Evolutionary conservation across 2,113 vertebrate genomes (phyloP).

Genomic region (Stictonetta naevosa): DNA sequence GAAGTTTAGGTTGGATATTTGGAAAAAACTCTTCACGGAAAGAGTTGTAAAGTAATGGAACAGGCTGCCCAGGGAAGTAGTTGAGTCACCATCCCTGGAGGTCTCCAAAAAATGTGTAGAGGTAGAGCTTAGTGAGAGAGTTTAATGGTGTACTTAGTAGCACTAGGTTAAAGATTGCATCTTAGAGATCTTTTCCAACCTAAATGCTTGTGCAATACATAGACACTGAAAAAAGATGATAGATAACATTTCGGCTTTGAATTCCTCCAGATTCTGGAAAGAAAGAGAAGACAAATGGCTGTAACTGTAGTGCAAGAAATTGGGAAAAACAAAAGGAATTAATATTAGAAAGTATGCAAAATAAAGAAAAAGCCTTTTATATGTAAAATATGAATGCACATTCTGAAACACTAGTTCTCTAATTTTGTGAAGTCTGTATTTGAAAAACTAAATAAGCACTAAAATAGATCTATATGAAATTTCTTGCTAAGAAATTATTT

Average conservation of each 20-base stretch:
- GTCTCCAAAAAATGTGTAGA: too few species aligned
- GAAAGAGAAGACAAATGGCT: neutral
- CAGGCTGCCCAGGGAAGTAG: too few species aligned
- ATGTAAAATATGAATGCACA: neutral
- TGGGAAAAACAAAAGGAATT: neutral
- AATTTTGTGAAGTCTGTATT: neutral
- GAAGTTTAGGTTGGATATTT: too few species aligned
- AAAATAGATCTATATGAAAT: neutral
- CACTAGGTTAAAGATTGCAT: too few species aligned
- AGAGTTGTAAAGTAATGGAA: too few species aligned
- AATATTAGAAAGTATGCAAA: neutral
- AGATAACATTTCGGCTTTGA: neutral
- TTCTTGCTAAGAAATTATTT: neutral
- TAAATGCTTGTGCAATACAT: neutral
- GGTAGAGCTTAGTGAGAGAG: too few species aligned
- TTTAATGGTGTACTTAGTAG: too few species aligned
- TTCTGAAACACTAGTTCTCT: neutral
- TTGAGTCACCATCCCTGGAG: too few species aligned
- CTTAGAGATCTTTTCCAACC: too few species aligned
- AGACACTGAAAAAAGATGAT: fast-evolving
- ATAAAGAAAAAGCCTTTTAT: neutral
- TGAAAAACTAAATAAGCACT: neutral
- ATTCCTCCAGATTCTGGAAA: neutral
- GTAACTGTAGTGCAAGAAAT: neutral
- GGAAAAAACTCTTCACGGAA: too few species aligned